Evolutionary conservation across 2,888 invertebrate genomes (phyloP).

Genomic region (Dryobotodes eremita): DNA sequence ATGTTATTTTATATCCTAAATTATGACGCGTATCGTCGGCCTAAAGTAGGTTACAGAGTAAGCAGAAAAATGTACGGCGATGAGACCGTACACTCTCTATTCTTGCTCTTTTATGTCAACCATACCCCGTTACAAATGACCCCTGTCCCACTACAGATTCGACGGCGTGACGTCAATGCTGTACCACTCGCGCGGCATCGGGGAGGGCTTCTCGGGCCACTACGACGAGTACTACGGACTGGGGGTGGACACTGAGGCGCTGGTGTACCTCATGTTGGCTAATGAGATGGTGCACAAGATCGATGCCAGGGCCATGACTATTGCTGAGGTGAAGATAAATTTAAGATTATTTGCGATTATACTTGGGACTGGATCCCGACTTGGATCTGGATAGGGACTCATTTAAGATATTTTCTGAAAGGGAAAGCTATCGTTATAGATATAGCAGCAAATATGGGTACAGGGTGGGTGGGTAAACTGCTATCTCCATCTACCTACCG

Average conservation of each 20-base stretch:
- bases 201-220: conserved; percentile 97
- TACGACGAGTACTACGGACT: conserved; percentile 99
- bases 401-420: background rate
- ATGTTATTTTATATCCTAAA: too few species aligned
- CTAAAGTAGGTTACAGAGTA: too few species aligned
- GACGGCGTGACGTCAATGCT: conserved; percentile 99
- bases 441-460: background rate
- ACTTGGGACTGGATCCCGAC: background rate
- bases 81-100: too few species aligned
- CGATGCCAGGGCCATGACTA: conserved; percentile 95
- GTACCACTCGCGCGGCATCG: conserved; percentile 99
- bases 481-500: background rate
- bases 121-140: background rate
- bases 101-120: background rate
- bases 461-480: background rate
- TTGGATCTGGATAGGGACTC: background rate
- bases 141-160: conserved; percentile 91
- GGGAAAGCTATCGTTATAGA: background rate
- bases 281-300: conserved; percentile 96
- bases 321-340: conserved; percentile 94
- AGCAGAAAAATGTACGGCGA: too few species aligned
- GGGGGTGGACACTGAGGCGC: conserved; percentile 98
- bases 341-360: background rate
- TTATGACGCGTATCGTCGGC: too few species aligned
- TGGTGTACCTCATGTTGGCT: conserved; percentile 98